phyloP scores from a whole-genome alignment of 2,888 invertebrate species.

The Mythimna loreyi region DNA sequence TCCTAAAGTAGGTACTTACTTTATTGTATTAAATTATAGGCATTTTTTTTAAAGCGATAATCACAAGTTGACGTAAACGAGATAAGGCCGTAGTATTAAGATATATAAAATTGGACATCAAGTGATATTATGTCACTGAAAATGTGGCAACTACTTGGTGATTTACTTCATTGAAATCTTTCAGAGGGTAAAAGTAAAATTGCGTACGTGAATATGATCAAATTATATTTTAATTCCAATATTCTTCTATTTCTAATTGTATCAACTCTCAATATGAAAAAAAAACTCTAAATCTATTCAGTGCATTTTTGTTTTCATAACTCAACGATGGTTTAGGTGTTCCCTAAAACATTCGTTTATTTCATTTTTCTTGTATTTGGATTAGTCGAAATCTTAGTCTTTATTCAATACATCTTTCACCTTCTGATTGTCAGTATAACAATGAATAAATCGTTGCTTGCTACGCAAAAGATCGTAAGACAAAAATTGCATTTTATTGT shows the following conservation, averaged over 20 bases:
- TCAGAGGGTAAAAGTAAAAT: neutral
- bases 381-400: no score
- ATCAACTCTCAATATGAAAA: no score
- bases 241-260: neutral
- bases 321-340: neutral
- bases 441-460: no score
- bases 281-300: no score
- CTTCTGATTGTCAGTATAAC: no score
- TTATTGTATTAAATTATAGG: neutral
- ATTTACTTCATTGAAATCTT: neutral
- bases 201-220: neutral
- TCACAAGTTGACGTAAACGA: neutral
- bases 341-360: no score
- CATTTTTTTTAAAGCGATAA: neutral
- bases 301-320: neutral
- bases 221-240: neutral
- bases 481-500: no score
- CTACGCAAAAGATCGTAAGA: no score
- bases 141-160: neutral
- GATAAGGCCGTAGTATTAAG: constrained; percentile 1
- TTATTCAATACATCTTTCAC: no score
- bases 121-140: neutral
- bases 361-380: neutral
- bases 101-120: neutral
- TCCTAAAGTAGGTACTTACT: no score